phyloP scores from a whole-genome alignment of 2,797 vertebrate genomes.

The Paedocypris micromegethes region DNA sequence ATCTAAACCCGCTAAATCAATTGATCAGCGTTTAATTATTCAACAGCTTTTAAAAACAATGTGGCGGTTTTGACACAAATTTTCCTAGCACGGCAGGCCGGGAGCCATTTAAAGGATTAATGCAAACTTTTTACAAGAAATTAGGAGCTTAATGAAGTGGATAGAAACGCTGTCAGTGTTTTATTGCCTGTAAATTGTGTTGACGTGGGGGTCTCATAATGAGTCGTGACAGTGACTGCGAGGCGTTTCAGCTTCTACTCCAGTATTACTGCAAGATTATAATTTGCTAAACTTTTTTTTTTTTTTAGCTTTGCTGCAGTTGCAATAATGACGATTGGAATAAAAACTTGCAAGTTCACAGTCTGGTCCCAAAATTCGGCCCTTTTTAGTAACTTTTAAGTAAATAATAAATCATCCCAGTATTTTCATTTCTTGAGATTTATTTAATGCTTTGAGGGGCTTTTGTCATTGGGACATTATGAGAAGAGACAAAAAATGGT shows the following conservation, averaged over 20 bases:
- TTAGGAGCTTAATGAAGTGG: slow-evolving; percentile 91
- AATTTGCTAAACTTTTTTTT: slow-evolving; percentile 18
- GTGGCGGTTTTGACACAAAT: slow-evolving; percentile 34
- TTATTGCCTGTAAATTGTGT: slow-evolving; percentile 87
- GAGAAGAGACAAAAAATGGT: no score
- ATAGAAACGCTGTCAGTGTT: slow-evolving; percentile 86
- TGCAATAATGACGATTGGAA: no score
- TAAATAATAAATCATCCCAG: no score
- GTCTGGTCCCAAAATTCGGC: no score
- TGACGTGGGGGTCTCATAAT: slow-evolving; percentile 84
- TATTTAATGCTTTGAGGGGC: no score
- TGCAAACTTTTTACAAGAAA: slow-evolving; percentile 88
- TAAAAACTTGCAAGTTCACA: no score
- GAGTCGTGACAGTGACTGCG: slow-evolving; percentile 82
- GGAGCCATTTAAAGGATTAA: slow-evolving; percentile 85
- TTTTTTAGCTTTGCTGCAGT: no score
- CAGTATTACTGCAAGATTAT: slow-evolving; percentile 17
- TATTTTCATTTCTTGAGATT: no score
- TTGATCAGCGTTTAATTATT: background rate
- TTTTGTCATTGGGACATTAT: no score
- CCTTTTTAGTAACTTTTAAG: no score
- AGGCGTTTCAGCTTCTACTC: slow-evolving; percentile 72
- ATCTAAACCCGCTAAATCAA: background rate
- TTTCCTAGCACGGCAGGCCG: slow-evolving; percentile 65
- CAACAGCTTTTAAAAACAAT: background rate